Base-by-base conservation (phyloP, 1,140 invertebrate species). In the Eupristina koningsbergeri region DNA sequence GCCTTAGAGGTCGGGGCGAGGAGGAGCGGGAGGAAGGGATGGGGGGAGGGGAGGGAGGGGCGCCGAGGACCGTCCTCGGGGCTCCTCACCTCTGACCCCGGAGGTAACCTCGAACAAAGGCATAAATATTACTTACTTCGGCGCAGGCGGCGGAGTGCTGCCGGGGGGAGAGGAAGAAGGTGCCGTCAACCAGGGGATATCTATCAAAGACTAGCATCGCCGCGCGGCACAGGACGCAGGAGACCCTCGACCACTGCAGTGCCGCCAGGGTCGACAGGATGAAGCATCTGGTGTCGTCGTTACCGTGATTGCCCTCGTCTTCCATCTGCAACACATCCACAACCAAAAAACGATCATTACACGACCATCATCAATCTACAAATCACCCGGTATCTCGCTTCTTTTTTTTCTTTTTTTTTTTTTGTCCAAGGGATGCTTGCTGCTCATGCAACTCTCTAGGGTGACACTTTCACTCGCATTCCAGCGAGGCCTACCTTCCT, bases 121-220 rank as follows among this genome's bases (percentile, higher is more conserved):
- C 36, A 85, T 69, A 79, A 47, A 69, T 41, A 82, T 45, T 63
- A 92, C 93, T 94, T 91, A 97, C 96, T 94, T 97, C 96, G 84
- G 97, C 95, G 88, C 96, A 97, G 86, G 94, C 94, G 89, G 95
- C 95, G 87, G 95, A 96, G 91, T 98, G 97, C 90, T 98, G 97
- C 84, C 96, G 94, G 41, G 98, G 98, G 86, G 97, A 98, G 39
- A 99, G 93, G 93, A 99, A 99, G 93, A 99, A 98, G 17, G 98
- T 99, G 63, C 98, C 98, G 91, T 99, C 98, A 58, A 99, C 96
- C 77, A 99, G 93, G 1, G 98, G 98, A 93, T 99, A 99, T 84
- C 97, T 95, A 93, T 99, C 98, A 93, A 98, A 99, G 81, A 99
- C 97, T 76, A 96, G 94, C 94, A 99, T 95, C 17, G 96, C 94